Evolutionary conservation across 37 sponge, comb jelly and placozoan species (phyloP), one percentile per base, ranked within the genome.

Genomic region (Trichoplax adhaerens): DNA sequence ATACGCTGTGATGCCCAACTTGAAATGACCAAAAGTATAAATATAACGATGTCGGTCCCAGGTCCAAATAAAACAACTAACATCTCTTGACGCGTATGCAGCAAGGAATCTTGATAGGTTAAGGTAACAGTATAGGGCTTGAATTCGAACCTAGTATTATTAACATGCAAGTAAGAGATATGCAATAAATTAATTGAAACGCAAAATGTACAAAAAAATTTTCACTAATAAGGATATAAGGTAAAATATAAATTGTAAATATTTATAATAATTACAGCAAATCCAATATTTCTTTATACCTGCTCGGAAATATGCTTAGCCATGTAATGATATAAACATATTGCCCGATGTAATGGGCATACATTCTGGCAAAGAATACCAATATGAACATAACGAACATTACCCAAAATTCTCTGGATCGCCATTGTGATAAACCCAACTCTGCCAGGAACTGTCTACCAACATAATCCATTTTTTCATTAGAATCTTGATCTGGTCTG

Each of bases 371-470:
- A 48, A 48, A 67, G 51, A 67, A 67, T 8, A 67, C 69, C 8
- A 7, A n/a, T 10, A 67, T 67, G 29, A 67, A 10, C 69, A 67
- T 67, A n/a, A 67, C 51, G 0, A 67, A 52, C 69, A 67, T 67
- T 10, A 48, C 69, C 69, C 69, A 67, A n/a, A 67, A 67, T 10
- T 67, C 69, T 8, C 69, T 7, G 7, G 69, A 67, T 8, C 69
- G 7, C 69, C 69, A 67, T 54, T 67, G 69, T 52, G 69, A 67
- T 8, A 67, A 53, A 67, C 69, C 69, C 69, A 67, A 12, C 29
- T 67, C 69, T 8, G 69, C 10, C 69, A 67, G 69, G 7, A 67
- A 53, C 69, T 67, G 69, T 10, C 69, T 8, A n/a, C 69, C 69
- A n/a, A 67, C 29, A n/a, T 67, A 67, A 8, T 67, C 52, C 29